Conservation (phyloP, 2,888 invertebrate species). For the Idaea straminata region DNA sequence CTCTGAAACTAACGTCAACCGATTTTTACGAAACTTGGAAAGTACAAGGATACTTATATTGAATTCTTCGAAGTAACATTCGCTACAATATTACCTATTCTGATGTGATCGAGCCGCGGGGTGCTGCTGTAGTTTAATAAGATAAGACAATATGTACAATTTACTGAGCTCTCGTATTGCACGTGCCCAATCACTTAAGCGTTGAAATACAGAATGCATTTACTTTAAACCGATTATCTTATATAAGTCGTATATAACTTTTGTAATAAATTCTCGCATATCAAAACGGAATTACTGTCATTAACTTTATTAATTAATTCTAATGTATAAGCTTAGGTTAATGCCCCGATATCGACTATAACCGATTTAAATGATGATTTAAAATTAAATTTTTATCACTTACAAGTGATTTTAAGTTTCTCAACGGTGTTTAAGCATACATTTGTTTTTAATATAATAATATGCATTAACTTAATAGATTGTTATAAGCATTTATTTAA, state of each 20-base stretch:
- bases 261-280: not conserved
- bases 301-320: not conserved
- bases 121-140: too few species aligned
- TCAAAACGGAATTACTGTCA: not conserved
- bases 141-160: not conserved
- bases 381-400: not conserved
- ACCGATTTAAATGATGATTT: not conserved
- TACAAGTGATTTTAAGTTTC: not conserved
- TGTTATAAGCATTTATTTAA: not conserved
- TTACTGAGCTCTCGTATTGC: not conserved
- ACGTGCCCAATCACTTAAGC: not conserved
- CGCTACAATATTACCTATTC: too few species aligned
- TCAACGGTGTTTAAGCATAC: not conserved
- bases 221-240: not conserved
- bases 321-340: not conserved
- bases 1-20: too few species aligned
- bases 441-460: not conserved
- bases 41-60: too few species aligned
- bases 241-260: not conserved
- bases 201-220: not conserved
- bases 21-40: too few species aligned
- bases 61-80: too few species aligned
- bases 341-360: not conserved
- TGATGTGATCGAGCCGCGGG: too few species aligned
- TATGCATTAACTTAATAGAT: too few species aligned